Evolutionary conservation across 2,888 invertebrate species (phyloP).

Genomic region (Netelia melanura): DNA sequence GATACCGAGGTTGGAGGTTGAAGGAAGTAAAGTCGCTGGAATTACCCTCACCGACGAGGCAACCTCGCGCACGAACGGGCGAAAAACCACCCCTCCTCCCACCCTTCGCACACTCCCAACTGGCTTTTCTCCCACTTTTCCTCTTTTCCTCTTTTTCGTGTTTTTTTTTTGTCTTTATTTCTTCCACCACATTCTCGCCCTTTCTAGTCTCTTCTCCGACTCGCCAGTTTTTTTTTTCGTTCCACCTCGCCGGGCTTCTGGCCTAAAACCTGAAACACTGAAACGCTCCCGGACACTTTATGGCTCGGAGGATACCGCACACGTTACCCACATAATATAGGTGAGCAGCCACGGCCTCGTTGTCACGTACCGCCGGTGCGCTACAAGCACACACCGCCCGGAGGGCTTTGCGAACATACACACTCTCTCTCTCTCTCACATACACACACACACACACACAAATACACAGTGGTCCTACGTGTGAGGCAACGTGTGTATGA

Average conservation of each 20-base stretch:
- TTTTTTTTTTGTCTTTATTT: conserved; percentile 1
- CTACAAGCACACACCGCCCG: conserved; percentile 46
- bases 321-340: conserved; percentile 69
- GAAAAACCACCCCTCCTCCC: conserved; percentile 44
- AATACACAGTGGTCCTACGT: not conserved
- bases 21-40: conserved; percentile 62
- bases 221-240: conserved; percentile 57
- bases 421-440: not conserved
- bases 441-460: conserved; percentile 22
- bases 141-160: conserved; percentile 49
- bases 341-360: conserved; percentile 65
- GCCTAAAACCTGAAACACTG: conserved; percentile 77
- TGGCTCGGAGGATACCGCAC: conserved; percentile 70
- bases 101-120: conserved; percentile 36
- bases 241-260: conserved; percentile 64
- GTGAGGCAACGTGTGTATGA: too few species aligned
- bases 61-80: conserved; percentile 60
- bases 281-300: conserved; percentile 74
- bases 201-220: conserved; percentile 41
- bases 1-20: conserved; percentile 57
- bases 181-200: conserved; percentile 42
- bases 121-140: conserved; percentile 27
- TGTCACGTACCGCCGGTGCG: conserved; percentile 67
- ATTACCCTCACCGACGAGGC: conserved; percentile 65
- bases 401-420: conserved; percentile 25